These are phyloP conservation scores for Nerophis ophidion DNA, from an alignment of 2,113 vertebrate species.

Conservation along the genomic window DNA sequence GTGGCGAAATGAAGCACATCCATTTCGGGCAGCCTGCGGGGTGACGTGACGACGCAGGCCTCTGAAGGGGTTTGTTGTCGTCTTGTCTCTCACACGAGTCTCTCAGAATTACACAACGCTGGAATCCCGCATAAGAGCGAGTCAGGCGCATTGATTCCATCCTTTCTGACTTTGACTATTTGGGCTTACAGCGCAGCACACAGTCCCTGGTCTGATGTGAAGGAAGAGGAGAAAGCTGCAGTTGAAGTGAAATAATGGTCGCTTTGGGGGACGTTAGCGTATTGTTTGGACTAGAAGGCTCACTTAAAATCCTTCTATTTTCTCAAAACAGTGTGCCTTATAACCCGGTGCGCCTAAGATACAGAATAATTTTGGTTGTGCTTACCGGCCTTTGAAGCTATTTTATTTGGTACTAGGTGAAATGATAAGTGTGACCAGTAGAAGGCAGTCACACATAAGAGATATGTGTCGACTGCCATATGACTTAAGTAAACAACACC, in stretches of 20 bases:
- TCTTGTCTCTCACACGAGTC: constrained; percentile 1
- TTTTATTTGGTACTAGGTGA: no score
- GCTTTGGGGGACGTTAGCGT: not conserved
- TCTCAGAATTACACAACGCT: not conserved
- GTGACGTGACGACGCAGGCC: constrained; percentile 55
- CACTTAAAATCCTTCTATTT: no score
- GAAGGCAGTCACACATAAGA: no score
- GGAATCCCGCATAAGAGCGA: not conserved
- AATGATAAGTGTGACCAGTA: no score
- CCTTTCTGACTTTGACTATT: not conserved
- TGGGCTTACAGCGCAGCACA: not conserved
- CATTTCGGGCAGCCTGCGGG: constrained; percentile 60
- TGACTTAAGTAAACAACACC: no score
- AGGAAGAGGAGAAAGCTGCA: not conserved
- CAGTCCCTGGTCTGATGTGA: not conserved
- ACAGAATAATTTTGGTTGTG: no score
- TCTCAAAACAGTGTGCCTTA: no score
- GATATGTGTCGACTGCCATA: no score
- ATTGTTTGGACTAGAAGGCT: no score
- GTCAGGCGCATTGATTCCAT: not conserved
- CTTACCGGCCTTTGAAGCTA: no score
- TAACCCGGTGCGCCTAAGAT: no score
- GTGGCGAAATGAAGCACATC: constrained; percentile 70
- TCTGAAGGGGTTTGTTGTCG: constrained; percentile 30
- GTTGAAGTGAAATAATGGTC: not conserved